Evolutionary conservation across 2,113 vertebrate species (phyloP).

Genomic region (Pelmatolapia mariae): DNA sequence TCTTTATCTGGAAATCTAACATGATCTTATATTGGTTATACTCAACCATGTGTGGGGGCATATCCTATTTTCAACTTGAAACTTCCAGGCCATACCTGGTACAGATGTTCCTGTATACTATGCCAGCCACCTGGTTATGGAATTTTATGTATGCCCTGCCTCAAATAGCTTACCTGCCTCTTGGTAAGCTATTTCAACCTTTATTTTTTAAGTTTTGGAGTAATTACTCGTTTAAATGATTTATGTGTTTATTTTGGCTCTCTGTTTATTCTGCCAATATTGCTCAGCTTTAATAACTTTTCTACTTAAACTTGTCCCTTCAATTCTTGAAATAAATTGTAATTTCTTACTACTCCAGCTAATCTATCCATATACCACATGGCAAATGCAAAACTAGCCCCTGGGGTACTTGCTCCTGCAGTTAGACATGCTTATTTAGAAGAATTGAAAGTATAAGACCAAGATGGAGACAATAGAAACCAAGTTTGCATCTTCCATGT

Average conservation of each 20-base stretch:
- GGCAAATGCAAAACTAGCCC: neutral
- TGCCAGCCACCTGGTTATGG: neutral
- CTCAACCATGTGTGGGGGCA: neutral
- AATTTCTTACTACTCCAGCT: neutral
- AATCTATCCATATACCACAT: neutral
- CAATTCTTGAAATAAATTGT: neutral
- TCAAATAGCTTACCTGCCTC: neutral
- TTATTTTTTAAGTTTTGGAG: neutral
- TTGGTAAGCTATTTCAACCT: neutral
- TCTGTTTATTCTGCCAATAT: neutral
- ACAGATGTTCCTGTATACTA: neutral
- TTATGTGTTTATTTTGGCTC: neutral
- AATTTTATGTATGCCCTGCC: neutral
- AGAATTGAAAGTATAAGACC: neutral
- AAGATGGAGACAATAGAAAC: neutral
- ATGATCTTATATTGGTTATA: neutral
- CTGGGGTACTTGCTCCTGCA: neutral
- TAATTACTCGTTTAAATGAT: fast-evolving
- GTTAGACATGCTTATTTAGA: neutral
- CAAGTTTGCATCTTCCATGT: neutral
- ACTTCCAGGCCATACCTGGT: neutral
- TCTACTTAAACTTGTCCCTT: neutral
- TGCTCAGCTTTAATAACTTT: neutral
- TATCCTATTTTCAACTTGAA: neutral
- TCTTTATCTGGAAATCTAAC: neutral